phyloP scores from a whole-genome alignment of 2,888 invertebrate species.

The Leptura quadrifasciata region DNA sequence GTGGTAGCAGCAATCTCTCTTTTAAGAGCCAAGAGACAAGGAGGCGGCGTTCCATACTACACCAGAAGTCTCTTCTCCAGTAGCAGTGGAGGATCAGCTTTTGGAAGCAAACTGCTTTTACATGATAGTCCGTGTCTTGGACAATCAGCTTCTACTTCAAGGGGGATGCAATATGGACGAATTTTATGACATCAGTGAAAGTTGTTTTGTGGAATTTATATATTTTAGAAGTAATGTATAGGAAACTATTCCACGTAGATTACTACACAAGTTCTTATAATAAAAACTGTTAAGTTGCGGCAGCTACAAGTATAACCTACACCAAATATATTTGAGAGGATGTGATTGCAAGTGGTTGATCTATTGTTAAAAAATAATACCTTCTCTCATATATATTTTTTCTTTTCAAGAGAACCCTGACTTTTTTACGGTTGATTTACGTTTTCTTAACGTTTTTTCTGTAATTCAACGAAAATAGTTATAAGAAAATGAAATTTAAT shows the following conservation, averaged over 20 bases:
- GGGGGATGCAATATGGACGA: slow-evolving; percentile 67
- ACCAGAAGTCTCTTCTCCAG: slow-evolving; percentile 80
- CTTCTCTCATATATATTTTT: neutral
- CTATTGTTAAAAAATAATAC: neutral
- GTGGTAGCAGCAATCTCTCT: slow-evolving; percentile 82
- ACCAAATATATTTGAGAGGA: neutral
- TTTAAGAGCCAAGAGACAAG: slow-evolving; percentile 78
- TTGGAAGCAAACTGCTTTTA: slow-evolving; percentile 78
- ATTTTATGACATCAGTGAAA: slow-evolving; percentile 58
- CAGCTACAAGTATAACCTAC: neutral
- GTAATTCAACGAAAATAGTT: no score
- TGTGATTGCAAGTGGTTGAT: neutral
- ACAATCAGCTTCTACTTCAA: slow-evolving; percentile 68
- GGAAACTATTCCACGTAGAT: neutral
- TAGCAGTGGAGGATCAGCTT: slow-evolving; percentile 77
- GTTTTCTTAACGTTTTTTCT: no score
- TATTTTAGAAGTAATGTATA: neutral
- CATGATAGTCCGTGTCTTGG: slow-evolving; percentile 80
- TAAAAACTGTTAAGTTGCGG: neutral
- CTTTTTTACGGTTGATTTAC: no score
- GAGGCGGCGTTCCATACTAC: slow-evolving; percentile 75
- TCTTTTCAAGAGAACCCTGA: neutral
- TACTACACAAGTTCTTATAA: neutral
- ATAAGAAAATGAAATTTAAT: no score
- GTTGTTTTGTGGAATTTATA: neutral